These are phyloP conservation scores for Tragelaphus eurycerus DNA, from an alignment of 2,797 vertebrate genomes.

Conservation along the genomic window DNA sequence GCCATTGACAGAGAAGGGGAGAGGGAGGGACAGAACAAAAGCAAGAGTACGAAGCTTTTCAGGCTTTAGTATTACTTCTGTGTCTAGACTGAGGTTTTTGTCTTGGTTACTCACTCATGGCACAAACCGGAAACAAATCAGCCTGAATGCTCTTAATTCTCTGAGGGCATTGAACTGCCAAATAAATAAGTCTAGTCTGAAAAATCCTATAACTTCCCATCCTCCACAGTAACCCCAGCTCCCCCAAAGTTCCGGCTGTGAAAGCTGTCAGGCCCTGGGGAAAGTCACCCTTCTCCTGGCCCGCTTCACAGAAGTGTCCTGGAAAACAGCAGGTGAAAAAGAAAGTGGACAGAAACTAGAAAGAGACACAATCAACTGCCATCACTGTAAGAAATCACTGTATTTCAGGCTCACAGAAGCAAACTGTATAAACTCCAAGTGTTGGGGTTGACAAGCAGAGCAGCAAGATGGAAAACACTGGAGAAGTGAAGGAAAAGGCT, in stretches of 20 bases:
- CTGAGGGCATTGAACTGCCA: neutral
- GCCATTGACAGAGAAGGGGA: neutral
- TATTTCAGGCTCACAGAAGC: neutral
- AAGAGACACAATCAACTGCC: neutral
- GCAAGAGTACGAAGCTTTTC: neutral
- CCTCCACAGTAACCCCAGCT: neutral
- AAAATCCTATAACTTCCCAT: neutral
- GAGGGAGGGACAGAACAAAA: neutral
- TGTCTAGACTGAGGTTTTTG: neutral
- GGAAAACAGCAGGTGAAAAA: neutral
- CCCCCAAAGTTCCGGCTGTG: neutral
- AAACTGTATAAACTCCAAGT: fast-evolving
- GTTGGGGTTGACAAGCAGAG: neutral
- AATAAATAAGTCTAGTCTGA: neutral
- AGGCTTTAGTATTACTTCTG: neutral
- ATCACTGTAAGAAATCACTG: neutral
- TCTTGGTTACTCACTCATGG: neutral
- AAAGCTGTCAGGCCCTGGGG: neutral
- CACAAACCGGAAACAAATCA: neutral
- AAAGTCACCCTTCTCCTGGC: neutral
- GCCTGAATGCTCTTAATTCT: neutral
- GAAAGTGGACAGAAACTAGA: neutral
- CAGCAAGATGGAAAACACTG: neutral
- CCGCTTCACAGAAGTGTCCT: neutral
- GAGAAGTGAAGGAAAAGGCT: neutral